phyloP scores from a whole-genome alignment of 1,140 invertebrate genomes.

The Leptoteleia sp. region DNA sequence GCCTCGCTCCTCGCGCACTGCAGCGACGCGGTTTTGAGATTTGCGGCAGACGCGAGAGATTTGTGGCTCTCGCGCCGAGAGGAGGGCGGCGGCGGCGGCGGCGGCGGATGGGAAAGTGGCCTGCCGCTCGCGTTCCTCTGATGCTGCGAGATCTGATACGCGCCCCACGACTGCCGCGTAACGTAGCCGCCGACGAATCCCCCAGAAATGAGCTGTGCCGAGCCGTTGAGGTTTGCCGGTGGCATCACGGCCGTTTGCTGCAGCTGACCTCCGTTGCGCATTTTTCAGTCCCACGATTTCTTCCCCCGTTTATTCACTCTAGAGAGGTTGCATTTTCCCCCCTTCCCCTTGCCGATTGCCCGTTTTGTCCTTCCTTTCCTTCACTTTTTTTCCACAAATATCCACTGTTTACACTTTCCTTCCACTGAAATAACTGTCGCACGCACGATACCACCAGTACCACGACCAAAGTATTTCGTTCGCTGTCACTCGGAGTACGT shows the following conservation, averaged over 20 bases:
- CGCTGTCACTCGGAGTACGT: constrained; percentile 5
- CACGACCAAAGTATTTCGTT: constrained; percentile 3
- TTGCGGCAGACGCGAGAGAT: constrained; percentile 54
- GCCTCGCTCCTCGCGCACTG: constrained; percentile 67
- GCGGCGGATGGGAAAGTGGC: constrained; percentile 77
- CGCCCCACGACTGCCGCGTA: too few relatives aligned
- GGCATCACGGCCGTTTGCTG: constrained; percentile 79
- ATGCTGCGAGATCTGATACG: constrained; percentile 65
- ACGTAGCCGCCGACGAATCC: too few relatives aligned
- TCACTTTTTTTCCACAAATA: constrained; percentile 5
- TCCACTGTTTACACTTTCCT: constrained; percentile 15
- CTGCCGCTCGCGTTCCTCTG: constrained; percentile 67
- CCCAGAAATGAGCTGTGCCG: too few relatives aligned
- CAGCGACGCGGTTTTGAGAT: constrained; percentile 70
- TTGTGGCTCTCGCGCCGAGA: constrained; percentile 71
- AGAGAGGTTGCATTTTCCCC: constrained; percentile 12
- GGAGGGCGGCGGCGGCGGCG: constrained; percentile 74
- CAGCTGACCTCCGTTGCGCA: constrained; percentile 78
- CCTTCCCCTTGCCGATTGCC: neutral
- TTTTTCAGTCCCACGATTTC: constrained; percentile 63
- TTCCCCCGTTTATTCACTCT: constrained; percentile 35
- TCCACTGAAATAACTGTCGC: neutral
- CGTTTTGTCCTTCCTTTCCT: neutral
- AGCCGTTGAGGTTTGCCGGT: constrained; percentile 78
- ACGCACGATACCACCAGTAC: too few relatives aligned